A percentile compares a stretch with the other conserved stretches of the same genome.
Evolutionary conservation across 2,797 vertebrate species (phyloP).

Genomic region (Semotilus atromaculatus): DNA sequence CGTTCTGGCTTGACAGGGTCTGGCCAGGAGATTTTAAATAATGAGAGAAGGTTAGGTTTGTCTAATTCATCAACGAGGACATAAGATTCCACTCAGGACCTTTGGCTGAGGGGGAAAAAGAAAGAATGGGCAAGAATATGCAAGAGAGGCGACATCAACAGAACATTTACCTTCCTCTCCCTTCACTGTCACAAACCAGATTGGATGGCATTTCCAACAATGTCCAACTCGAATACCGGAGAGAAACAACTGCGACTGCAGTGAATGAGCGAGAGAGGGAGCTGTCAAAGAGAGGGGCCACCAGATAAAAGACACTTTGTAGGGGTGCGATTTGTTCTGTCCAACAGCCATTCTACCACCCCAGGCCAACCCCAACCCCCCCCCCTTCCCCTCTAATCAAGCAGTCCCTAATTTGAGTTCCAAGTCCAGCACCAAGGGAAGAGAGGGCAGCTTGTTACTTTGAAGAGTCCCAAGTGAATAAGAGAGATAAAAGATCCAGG

Average conservation of each 20-base stretch:
- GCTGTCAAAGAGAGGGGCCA: conserved; percentile 78
- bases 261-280: conserved; percentile 83
- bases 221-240: conserved; percentile 80
- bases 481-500: conserved; percentile 97
- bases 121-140: conserved; percentile 26
- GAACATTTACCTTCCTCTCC: conserved; percentile 64
- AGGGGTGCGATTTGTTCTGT: conserved; percentile 87
- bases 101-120: conserved; percentile 16
- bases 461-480: conserved; percentile 94
- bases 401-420: conserved; percentile 93
- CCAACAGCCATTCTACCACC: conserved; percentile 78
- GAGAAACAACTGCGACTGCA: conserved; percentile 82
- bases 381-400: conserved; percentile 81
- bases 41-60: conserved; percentile 65
- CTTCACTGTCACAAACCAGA: conserved; percentile 91
- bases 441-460: conserved; percentile 94
- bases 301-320: conserved; percentile 97
- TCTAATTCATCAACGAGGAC: conserved; percentile 71
- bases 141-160: background rate
- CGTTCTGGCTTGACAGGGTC: conserved; percentile 72
- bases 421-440: conserved; percentile 88
- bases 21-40: conserved; percentile 72
- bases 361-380: conserved; percentile 39
- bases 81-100: conserved; percentile 53
- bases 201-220: conserved; percentile 85